phyloP scores from a whole-genome alignment of 2,888 invertebrate species.

The Eupithecia exiguata region DNA sequence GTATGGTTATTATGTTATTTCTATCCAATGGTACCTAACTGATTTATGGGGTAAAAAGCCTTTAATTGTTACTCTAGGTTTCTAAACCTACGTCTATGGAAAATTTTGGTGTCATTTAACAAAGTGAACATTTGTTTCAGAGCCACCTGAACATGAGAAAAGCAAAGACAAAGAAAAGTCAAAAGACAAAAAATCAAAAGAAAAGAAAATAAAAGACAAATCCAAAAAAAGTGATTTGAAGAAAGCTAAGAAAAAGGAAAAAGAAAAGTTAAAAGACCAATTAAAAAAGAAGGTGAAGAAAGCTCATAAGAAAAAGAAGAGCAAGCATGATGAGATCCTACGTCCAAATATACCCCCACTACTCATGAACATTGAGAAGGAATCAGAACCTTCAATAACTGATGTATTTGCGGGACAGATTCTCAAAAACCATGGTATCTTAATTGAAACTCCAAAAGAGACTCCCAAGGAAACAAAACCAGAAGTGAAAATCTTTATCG shows the following conservation, averaged over 20 bases:
- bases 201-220: conserved; percentile 76
- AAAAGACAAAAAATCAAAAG: conserved; percentile 70
- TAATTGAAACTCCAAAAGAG: conserved; percentile 59
- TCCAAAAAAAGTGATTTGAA: conserved; percentile 66
- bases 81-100: not conserved
- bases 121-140: conserved; percentile 48
- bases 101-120: not conserved
- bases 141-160: conserved; percentile 59
- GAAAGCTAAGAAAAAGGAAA: conserved; percentile 74
- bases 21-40: not conserved
- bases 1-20: too few relatives aligned
- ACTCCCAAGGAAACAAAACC: conserved; percentile 62
- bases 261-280: conserved; percentile 62
- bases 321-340: conserved; percentile 72
- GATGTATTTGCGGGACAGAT: conserved; percentile 87
- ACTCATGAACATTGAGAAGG: conserved; percentile 78
- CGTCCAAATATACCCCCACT: conserved; percentile 78
- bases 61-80: not conserved
- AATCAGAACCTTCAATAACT: conserved; percentile 83
- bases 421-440: conserved; percentile 78
- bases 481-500: conserved; percentile 43
- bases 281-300: conserved; percentile 75
- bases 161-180: conserved; percentile 66
- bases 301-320: conserved; percentile 75
- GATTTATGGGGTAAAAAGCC: not conserved